These are phyloP conservation scores for Zaprionus inermis DNA, from an alignment of 1,140 invertebrate species.

Conservation along the genomic window DNA sequence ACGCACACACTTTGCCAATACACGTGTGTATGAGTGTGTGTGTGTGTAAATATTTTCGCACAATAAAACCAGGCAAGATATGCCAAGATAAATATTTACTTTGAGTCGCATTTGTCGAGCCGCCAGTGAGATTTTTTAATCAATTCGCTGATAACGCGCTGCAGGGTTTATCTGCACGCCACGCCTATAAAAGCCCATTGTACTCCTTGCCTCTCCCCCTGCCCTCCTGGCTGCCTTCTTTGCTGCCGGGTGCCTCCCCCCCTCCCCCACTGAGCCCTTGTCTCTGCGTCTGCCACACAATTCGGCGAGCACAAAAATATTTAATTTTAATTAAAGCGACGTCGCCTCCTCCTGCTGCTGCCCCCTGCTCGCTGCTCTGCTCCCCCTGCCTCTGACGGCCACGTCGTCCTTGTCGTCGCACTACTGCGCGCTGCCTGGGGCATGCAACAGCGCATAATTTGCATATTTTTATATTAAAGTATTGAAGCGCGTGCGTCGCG, in stretches of 20 bases:
- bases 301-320: conserved; percentile 46
- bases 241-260: neutral
- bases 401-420: conserved; percentile 14
- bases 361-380: neutral
- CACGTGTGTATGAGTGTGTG: neutral
- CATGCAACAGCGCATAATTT: conserved; percentile 60
- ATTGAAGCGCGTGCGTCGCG: conserved; percentile 46
- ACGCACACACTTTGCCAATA: too few relatives aligned
- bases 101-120: conserved; percentile 27
- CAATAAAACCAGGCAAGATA: neutral
- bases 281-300: neutral
- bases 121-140: conserved; percentile 44
- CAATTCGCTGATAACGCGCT: conserved; percentile 36
- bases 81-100: conserved; percentile 37
- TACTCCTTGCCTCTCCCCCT: neutral
- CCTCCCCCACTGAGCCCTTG: neutral
- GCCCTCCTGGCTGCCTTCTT: too few relatives aligned
- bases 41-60: conserved; percentile 5
- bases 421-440: conserved; percentile 22
- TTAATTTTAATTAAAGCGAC: conserved; percentile 72
- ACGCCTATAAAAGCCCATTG: too few relatives aligned
- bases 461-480: conserved; percentile 76
- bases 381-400: neutral
- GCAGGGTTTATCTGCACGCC: neutral
- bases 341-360: conserved; percentile 1